Evolutionary conservation across 2,113 vertebrate genomes (phyloP).

Genomic region (Neolamprologus devosi): DNA sequence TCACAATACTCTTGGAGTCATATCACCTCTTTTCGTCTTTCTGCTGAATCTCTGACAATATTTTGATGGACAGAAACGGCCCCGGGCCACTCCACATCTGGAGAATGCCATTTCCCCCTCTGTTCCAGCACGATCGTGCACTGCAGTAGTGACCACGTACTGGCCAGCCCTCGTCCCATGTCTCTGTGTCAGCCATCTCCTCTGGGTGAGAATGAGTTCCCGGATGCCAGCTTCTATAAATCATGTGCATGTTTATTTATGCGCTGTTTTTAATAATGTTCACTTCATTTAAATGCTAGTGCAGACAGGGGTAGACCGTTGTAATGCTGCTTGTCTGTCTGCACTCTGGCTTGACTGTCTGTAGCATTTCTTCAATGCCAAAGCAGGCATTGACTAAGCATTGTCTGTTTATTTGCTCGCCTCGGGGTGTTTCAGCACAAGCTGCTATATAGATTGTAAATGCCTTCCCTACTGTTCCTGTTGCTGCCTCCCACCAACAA

Average conservation of each 20-base stretch:
- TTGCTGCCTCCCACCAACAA: not conserved
- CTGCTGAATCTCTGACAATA: not conserved
- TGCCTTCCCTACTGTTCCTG: not conserved
- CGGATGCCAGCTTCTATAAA: not conserved
- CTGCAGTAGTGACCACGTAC: constrained; percentile 8
- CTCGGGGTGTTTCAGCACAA: constrained; percentile 30
- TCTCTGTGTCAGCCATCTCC: not conserved
- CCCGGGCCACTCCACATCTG: constrained; percentile 41
- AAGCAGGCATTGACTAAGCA: constrained; percentile 2
- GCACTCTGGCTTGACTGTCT: constrained; percentile 7
- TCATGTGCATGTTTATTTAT: not conserved
- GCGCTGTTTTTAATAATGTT: not conserved
- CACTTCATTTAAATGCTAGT: not conserved
- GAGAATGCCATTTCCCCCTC: constrained; percentile 43
- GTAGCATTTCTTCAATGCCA: constrained; percentile 15
- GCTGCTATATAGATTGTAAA: constrained; percentile 31
- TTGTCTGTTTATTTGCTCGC: constrained; percentile 36
- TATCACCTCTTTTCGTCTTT: not conserved
- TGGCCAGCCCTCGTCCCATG: not conserved
- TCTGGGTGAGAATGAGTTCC: not conserved
- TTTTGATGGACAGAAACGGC: constrained; percentile 33
- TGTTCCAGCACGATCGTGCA: not conserved
- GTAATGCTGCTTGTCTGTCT: not conserved
- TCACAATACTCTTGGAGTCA: not conserved
- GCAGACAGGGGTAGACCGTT: not conserved